Conservation (phyloP, 2,888 invertebrate genomes). For the Conistra vaccinii region DNA sequence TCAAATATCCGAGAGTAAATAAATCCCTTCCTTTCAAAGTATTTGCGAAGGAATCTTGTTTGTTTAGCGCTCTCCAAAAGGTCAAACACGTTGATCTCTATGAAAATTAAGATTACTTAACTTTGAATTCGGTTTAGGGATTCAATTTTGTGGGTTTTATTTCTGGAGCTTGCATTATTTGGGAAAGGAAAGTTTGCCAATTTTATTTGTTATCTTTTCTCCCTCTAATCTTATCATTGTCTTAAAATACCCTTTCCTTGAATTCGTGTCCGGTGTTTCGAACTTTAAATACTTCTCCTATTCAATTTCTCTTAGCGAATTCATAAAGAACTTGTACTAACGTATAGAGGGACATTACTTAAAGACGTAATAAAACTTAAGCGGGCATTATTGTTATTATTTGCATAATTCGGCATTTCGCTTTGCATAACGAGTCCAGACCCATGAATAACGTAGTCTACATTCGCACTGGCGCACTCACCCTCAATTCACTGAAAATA, state of each 20-base stretch:
- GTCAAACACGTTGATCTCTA: conserved; percentile 56
- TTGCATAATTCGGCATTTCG: conserved; percentile 83
- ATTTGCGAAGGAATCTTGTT: conserved; percentile 61
- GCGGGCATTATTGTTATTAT: conserved; percentile 80
- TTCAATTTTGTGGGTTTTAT: conserved; percentile 40
- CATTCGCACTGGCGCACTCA: conserved; percentile 73
- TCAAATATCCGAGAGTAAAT: conserved; percentile 56
- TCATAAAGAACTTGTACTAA: conserved; percentile 57
- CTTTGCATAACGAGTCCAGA: conserved; percentile 81
- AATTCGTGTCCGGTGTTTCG: neutral
- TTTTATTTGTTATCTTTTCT: conserved; percentile 7
- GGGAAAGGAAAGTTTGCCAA: neutral
- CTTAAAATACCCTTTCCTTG: neutral
- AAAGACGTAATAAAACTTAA: conserved; percentile 76
- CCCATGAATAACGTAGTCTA: conserved; percentile 77
- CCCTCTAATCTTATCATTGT: neutral
- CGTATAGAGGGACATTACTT: conserved; percentile 69
- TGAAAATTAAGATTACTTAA: conserved; percentile 58
- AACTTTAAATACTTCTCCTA: neutral
- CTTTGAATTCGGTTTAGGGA: conserved; percentile 38
- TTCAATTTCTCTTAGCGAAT: conserved; percentile 1
- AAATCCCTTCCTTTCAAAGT: conserved; percentile 58
- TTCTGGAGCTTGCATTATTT: conserved; percentile 18
- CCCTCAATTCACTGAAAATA: conserved; percentile 65
- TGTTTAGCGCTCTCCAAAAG: conserved; percentile 56